Evolutionary conservation across 2,888 invertebrate species (phyloP).

Genomic region (Epinotia ramella): DNA sequence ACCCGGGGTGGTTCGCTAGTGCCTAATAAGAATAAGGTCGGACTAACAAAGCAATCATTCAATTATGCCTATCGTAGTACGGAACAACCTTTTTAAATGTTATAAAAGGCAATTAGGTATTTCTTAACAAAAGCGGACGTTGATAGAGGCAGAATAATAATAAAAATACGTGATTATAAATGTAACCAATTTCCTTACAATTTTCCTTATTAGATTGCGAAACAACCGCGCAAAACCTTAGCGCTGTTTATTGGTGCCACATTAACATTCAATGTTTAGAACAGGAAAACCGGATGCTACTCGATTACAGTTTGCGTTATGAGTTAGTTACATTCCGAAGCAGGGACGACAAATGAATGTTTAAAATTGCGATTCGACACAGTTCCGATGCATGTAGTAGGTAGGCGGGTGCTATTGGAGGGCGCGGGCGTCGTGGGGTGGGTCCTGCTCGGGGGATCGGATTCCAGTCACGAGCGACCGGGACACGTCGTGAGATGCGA

Average conservation of each 20-base stretch:
- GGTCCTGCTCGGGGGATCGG: constrained; percentile 54
- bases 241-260: constrained; percentile 28
- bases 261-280: constrained; percentile 33
- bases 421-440: constrained; percentile 46
- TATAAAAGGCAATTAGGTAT: constrained; percentile 4
- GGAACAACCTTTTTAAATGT: not conserved
- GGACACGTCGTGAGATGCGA: constrained; percentile 72
- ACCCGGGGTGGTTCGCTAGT: too few relatives aligned
- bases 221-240: constrained; percentile 32
- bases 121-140: constrained; percentile 8
- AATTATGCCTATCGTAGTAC: not conserved
- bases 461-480: constrained; percentile 72
- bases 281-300: constrained; percentile 40
- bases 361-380: constrained; percentile 11
- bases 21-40: not conserved
- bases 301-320: not conserved
- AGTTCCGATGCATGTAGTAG: constrained; percentile 25
- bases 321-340: constrained; percentile 32
- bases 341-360: constrained; percentile 11
- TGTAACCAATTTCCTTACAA: not conserved
- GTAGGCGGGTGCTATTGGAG: constrained; percentile 31
- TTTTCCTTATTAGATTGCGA: constrained; percentile 29
- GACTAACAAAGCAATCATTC: not conserved
- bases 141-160: constrained; percentile 4
- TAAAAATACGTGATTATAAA: constrained; percentile 1